These are phyloP conservation scores for Balearica regulorum DNA, from an alignment of 2,797 vertebrate genomes.

Conservation along the genomic window DNA sequence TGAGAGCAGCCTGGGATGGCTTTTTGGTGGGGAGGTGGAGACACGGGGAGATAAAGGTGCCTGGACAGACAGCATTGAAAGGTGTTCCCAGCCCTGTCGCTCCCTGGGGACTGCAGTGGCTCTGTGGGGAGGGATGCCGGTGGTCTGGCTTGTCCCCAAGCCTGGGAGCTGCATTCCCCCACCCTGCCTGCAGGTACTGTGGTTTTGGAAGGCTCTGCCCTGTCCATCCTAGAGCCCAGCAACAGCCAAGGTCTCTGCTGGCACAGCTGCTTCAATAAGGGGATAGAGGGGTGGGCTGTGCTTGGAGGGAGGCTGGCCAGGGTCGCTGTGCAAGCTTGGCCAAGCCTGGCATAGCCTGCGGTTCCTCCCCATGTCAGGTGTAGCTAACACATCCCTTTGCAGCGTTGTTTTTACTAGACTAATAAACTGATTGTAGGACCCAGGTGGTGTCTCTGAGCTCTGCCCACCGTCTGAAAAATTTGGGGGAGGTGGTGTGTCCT, in stretches of 20 bases:
- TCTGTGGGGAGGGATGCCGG: not conserved
- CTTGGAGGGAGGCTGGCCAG: not conserved
- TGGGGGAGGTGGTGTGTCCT: accelerated
- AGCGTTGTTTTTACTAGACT: constrained; percentile 33
- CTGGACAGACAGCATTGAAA: not conserved
- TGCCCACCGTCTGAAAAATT: not conserved
- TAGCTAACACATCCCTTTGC: not conserved
- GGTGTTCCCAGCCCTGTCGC: not conserved
- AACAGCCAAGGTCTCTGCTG: not conserved
- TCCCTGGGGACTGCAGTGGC: not conserved
- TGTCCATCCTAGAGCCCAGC: not conserved
- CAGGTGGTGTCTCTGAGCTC: not conserved
- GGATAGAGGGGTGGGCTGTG: not conserved
- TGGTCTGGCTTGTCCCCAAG: not conserved
- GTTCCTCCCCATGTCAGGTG: not conserved
- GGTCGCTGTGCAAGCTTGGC: not conserved
- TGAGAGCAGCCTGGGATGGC: not conserved
- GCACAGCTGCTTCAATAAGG: not conserved
- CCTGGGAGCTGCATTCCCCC: not conserved
- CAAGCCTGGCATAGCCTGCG: not conserved
- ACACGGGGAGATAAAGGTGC: not conserved
- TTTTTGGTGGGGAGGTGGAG: not conserved
- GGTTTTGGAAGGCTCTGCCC: not conserved
- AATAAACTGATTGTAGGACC: constrained; percentile 47
- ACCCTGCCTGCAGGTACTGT: not conserved